Conservation (phyloP, 1,140 invertebrate species). For the Sitophilus oryzae region DNA sequence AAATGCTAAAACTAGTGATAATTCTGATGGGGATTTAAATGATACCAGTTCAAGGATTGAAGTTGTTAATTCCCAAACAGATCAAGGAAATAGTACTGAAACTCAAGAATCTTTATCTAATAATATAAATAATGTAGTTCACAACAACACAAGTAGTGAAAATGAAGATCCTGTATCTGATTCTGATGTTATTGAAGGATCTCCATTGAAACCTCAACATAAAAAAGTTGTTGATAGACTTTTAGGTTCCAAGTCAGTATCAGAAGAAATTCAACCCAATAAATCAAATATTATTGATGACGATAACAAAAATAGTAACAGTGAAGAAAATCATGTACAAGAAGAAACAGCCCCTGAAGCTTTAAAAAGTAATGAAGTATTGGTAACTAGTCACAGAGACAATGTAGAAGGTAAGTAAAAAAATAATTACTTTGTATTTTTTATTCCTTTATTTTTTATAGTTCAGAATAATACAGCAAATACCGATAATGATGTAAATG, state of each 20-base stretch:
- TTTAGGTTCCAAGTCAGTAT: too few relatives aligned
- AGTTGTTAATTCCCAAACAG: neutral
- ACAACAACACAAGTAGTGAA: neutral
- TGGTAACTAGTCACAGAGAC: neutral
- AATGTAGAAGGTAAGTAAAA: neutral
- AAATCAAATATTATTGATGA: neutral
- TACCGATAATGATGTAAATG: neutral
- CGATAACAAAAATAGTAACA: neutral
- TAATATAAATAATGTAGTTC: neutral
- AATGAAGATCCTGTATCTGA: neutral
- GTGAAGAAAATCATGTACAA: neutral
- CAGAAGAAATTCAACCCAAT: neutral
- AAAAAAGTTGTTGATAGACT: neutral
- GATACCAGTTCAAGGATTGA: slow-evolving; percentile 2
- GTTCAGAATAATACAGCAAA: neutral
- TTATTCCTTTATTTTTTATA: too few relatives aligned
- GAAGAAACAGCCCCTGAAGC: neutral
- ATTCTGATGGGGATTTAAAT: neutral
- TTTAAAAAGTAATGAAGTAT: neutral
- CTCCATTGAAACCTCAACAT: neutral
- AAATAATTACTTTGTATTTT: neutral
- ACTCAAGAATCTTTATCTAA: neutral
- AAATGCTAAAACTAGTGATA: neutral
- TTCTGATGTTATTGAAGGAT: neutral
- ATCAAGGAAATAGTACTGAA: neutral